Conservation (phyloP, 2,797 vertebrate species). For the Clarias laeviceps region DNA sequence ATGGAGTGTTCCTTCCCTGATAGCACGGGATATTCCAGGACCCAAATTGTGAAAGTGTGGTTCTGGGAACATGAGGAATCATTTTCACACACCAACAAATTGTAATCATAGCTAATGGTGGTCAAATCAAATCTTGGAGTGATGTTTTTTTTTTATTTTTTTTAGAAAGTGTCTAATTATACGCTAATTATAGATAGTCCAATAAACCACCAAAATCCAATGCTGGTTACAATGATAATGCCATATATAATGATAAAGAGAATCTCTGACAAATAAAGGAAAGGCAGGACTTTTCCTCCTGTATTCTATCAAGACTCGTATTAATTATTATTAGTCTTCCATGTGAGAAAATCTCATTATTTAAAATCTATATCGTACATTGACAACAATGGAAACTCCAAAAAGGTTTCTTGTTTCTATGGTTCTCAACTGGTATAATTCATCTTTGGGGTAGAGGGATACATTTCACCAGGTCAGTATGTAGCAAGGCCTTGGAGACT, state of each 20-base stretch:
- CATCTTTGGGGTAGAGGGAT: background rate
- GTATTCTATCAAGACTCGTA: background rate
- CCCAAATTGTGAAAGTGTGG: no score
- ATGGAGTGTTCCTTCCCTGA: no score
- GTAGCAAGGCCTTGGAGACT: background rate
- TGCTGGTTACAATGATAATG: background rate
- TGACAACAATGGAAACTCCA: background rate
- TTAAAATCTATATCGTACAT: background rate
- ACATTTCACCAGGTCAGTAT: background rate
- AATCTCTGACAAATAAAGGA: background rate
- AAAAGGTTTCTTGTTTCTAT: constrained; percentile 1
- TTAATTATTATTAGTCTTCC: background rate
- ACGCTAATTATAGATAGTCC: background rate
- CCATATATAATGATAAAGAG: background rate
- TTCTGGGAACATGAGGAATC: no score
- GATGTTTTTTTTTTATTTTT: no score
- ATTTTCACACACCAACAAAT: no score
- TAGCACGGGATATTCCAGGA: no score
- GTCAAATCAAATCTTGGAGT: no score
- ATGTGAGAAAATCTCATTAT: background rate
- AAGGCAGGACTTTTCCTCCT: no score
- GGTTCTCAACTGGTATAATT: background rate
- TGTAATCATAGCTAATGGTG: no score
- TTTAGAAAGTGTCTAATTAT: background rate
- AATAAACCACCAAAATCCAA: background rate